Conservation (phyloP, 2,888 invertebrate species). For the Caenorhabditis afra region DNA sequence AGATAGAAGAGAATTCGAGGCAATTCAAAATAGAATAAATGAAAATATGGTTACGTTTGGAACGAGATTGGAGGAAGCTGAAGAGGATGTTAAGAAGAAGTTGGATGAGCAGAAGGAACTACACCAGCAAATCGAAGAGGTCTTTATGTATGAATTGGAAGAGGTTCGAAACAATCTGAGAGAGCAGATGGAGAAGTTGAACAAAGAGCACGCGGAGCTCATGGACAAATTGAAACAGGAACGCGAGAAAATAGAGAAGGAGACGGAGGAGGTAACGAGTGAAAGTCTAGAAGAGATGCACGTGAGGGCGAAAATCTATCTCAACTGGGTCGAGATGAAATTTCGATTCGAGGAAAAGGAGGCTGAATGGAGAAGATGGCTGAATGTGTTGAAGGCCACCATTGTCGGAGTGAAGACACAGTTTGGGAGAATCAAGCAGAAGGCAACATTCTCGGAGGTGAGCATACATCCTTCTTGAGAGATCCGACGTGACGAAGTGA, state of each 20-base stretch:
- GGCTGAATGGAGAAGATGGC: constrained; percentile 11
- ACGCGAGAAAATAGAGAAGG: constrained; percentile 9
- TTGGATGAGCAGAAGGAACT: background rate
- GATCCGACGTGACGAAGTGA: no score
- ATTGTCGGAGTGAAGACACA: constrained; percentile 2
- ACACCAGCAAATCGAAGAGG: background rate
- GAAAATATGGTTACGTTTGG: no score
- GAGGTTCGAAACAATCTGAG: no score
- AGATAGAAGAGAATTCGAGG: no score
- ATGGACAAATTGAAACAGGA: background rate
- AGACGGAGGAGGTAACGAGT: background rate
- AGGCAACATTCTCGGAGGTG: no score
- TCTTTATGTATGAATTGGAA: background rate
- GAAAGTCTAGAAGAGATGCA: background rate
- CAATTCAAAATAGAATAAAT: no score
- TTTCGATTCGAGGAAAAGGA: constrained; percentile 11
- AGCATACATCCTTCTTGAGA: no score
- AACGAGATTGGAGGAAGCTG: background rate
- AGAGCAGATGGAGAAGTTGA: background rate
- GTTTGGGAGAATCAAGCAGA: background rate
- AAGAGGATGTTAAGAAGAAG: background rate
- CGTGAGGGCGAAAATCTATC: background rate
- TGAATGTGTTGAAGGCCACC: background rate
- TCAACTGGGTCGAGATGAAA: constrained; percentile 5
- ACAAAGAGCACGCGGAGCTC: background rate